Percentiles rank a stretch among this genome's conserved stretches.
phyloP scores from a whole-genome alignment of 2,888 invertebrate genomes.

The Caenorhabditis afra region DNA sequence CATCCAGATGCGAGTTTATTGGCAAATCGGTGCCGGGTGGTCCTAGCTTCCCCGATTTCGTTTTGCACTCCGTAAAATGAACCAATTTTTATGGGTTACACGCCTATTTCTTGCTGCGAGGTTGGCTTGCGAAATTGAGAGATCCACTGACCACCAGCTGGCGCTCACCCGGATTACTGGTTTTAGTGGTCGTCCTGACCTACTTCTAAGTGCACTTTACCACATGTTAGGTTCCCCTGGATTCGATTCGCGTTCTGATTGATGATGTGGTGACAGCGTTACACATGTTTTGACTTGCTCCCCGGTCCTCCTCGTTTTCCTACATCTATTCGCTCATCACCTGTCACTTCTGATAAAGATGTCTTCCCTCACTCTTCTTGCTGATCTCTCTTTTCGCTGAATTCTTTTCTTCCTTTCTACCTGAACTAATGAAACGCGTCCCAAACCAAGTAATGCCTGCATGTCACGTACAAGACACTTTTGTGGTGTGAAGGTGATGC shows the following conservation, averaged over 20 bases:
- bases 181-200: conserved; percentile 40
- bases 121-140: background rate
- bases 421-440: conserved; percentile 4
- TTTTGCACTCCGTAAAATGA: conserved; percentile 20
- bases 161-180: conserved; percentile 40
- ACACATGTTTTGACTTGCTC: conserved; percentile 48
- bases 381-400: conserved; percentile 14
- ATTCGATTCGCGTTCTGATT: conserved; percentile 25
- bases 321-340: conserved; percentile 23
- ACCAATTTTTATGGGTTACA: conserved; percentile 2
- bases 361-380: conserved; percentile 11
- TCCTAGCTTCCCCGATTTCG: conserved; percentile 6
- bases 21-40: conserved; percentile 31
- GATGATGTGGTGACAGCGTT: conserved; percentile 22
- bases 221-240: background rate
- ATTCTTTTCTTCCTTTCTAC: conserved; percentile 15
- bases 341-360: conserved; percentile 47
- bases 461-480: conserved; percentile 16
- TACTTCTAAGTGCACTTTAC: conserved; percentile 40
- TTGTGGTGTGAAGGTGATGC: too few relatives aligned
- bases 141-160: conserved; percentile 24
- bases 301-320: conserved; percentile 22
- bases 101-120: background rate
- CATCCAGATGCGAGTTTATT: conserved; percentile 23
- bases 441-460: conserved; percentile 39